Conservation (phyloP, 2,888 invertebrate genomes). For the Caenorhabditis sp. region DNA sequence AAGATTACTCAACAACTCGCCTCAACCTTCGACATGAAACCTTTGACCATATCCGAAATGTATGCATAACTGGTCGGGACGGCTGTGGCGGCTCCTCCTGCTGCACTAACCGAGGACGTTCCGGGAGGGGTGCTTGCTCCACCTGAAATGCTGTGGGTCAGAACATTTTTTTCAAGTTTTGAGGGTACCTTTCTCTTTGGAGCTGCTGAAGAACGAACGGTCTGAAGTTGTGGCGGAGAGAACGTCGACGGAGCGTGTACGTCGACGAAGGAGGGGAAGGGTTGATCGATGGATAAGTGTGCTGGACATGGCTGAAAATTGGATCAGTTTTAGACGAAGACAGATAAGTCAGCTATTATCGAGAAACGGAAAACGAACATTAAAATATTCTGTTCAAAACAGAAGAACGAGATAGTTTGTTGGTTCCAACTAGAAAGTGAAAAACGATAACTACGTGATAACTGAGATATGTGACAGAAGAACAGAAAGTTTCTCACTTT, state of each 20-base stretch:
- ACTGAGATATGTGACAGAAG: slow-evolving; percentile 16
- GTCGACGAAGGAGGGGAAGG: slow-evolving; percentile 42
- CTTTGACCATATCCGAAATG: slow-evolving; percentile 59
- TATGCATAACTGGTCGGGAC: slow-evolving; percentile 61
- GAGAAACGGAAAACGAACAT: neutral
- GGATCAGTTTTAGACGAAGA: neutral
- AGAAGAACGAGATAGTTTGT: slow-evolving; percentile 2
- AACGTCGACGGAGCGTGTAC: slow-evolving; percentile 3
- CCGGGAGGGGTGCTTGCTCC: slow-evolving; percentile 46
- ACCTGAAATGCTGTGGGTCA: slow-evolving; percentile 6
- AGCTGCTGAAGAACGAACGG: slow-evolving; percentile 53
- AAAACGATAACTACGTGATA: slow-evolving; percentile 8
- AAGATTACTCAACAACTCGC: slow-evolving; percentile 20
- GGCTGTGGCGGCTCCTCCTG: slow-evolving; percentile 6
- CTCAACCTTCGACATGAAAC: slow-evolving; percentile 62
- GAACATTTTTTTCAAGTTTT: slow-evolving; percentile 5
- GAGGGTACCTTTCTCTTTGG: slow-evolving; percentile 27
- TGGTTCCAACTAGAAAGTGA: slow-evolving; percentile 3
- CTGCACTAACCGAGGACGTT: slow-evolving; percentile 19
- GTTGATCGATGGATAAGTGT: slow-evolving; percentile 40
- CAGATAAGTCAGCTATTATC: neutral
- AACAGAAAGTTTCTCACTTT: slow-evolving; percentile 23
- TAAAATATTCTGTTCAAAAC: neutral
- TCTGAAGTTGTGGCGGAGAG: neutral
- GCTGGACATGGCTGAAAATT: slow-evolving; percentile 28